Evolutionary conservation across 1,140 invertebrate genomes (phyloP), one percentile per base, ranked within the genome.

Genomic region (Bombus sylvicola): DNA sequence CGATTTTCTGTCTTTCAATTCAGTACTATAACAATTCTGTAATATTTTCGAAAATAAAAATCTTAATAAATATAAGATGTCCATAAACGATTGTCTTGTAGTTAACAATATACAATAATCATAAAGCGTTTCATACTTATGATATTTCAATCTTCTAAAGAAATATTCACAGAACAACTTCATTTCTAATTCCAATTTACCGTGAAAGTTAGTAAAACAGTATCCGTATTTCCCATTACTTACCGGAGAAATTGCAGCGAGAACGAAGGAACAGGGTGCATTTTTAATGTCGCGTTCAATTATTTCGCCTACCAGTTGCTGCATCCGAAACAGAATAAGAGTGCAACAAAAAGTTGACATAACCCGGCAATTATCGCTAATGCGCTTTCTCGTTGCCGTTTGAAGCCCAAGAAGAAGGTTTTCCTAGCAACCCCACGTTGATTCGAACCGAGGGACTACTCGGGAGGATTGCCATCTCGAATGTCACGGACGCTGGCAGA

Each of bases 311-410:
- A 69, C 57, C 78, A 41, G 71, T 72, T 31, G 73, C 66, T 83
- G 71, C 79, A 47, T 34, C 77, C 80, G 62, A 69, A 78, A 78
- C 41, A 78, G 74, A 86, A 74, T 78, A 57, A 85, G 69, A 37
- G 53, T 85, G 85, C 75, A 37, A 68, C 18, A 68, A 68, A 37
- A 68, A 34, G 37, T 68, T 89, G 81, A 82, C 85, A 88, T 87
- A 79, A 87, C 75, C 81, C 53, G 72, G 89, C 89, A 90, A 90
- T 90, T 90, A 90, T 75, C 81, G 85, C 71, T 90, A 90, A 90
- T 90, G 89, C 87, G 82, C 85, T 84, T 86, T 80, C 89, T 90
- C 85, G 83, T 86, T 85, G 84, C 80, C 77, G 80, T 83, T 87
- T 85, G 87, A 89, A 89, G 85, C 88, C 82, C 53, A 73, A 59